These are phyloP conservation scores for Protomyctophum bolini DNA, from an alignment of 2,113 vertebrate species.

Conservation along the genomic window DNA sequence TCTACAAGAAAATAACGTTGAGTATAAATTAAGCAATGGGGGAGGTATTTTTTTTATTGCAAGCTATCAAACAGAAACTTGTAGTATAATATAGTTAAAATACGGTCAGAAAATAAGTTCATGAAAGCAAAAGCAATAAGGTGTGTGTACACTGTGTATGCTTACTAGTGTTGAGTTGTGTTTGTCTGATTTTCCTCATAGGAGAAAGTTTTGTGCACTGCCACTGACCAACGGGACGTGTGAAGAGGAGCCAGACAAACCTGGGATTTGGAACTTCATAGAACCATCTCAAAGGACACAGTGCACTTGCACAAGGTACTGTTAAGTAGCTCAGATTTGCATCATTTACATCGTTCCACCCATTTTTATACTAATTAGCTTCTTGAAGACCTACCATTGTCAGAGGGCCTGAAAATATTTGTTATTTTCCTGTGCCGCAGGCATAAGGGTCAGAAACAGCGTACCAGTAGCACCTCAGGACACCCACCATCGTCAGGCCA, in stretches of 20 bases:
- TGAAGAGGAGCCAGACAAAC: conserved; percentile 89
- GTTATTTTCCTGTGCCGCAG: conserved; percentile 60
- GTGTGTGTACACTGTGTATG: background rate
- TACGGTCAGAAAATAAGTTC: background rate
- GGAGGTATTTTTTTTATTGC: too few species aligned
- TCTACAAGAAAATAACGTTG: too few species aligned
- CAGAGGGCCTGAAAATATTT: background rate
- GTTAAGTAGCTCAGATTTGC: background rate
- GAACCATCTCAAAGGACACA: conserved; percentile 89
- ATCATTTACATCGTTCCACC: background rate
- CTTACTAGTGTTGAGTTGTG: conserved; percentile 3
- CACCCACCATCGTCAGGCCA: conserved; percentile 86
- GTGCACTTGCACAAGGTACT: conserved; percentile 92
- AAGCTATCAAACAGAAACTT: too few species aligned
- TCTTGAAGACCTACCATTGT: background rate
- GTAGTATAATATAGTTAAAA: too few species aligned
- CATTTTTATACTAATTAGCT: background rate
- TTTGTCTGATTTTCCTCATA: conserved; percentile 49
- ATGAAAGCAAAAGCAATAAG: too few species aligned
- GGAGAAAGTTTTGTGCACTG: conserved; percentile 92
- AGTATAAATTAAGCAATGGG: too few species aligned
- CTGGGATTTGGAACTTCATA: conserved; percentile 92
- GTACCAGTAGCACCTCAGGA: conserved; percentile 87
- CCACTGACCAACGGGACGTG: conserved; percentile 87
- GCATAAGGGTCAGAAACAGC: conserved; percentile 92